Base-by-base conservation (phyloP, 2,888 invertebrate species). In the Arctia plantaginis region DNA sequence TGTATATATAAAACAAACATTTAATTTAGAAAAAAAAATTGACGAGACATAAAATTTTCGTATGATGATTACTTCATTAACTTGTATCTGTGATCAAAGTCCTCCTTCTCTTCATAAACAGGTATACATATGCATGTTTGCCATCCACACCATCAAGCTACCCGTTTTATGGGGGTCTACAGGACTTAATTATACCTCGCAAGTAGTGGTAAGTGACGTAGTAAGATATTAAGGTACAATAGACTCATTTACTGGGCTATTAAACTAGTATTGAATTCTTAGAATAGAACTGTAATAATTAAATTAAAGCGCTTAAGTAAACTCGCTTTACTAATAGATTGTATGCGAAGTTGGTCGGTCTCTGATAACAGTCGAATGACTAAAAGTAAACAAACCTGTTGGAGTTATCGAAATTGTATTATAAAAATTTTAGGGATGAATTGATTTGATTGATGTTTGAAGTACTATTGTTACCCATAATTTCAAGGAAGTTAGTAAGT, bases 91-190 rank as follows among this genome's bases (percentile, higher is more conserved):
- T n/a, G n/a, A 3, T 27, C 18, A 51, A 23, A 23, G 51, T 23
- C 10, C 20, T 47, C 47, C 44, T 44, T 3, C 47, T n/a, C 68
- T 76, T 77, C 64, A 33, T 30, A 64, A n/a, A 66, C 33, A 77
- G 75, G 73, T 80, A 82, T 80, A 82, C 71, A 76, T 68, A 74
- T 39, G 20, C 55, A 69, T 66, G 75, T 74, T 55, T 62, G 70
- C 41, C 65, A 59, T 23, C 62, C 70, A 73, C 73, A 77, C 70
- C 66, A 78, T 80, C 80, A 82, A 77, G 66, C 71, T 70, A 51
- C 77, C 73, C 62, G 77, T 77, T 82, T 82, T 80, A 84, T 82
- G 82, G 78, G 70, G 82, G 84, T 82, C 75, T 55, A 72, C 69
- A 76, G 66, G 68, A 62, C 66, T 79, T 85, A 85, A 79, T 85